Base-by-base conservation (phyloP, 1,140 invertebrate species). In the Rhopalosiphum maidis region DNA sequence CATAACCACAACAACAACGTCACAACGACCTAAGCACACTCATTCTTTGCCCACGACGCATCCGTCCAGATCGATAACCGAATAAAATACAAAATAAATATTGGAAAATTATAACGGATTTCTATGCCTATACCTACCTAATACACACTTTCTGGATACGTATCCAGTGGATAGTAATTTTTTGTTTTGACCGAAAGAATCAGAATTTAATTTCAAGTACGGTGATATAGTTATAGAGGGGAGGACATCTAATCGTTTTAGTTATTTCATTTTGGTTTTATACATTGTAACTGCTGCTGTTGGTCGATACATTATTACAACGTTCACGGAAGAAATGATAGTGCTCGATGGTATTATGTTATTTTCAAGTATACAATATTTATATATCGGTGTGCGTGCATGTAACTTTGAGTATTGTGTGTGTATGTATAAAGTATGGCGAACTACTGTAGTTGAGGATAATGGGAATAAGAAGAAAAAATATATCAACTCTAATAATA, bases 401-500 rank as follows among this genome's bases (percentile, higher is more conserved):
- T 30, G 11, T 15, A 30, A 68, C 30, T 15, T 68, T 68, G 60
- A 68, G 30, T 1, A 30, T 30, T 23, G 35, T 83, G 35, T 9
- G 77, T 82, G 35, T 83, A 35, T 41, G 35, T 83, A 22, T 83
- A 37, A 37, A 83, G 5, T 77, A 77, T 35, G 9, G 21, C 7
- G 37, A 37, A 41, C 37, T 21, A 23, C 82, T 83, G 35, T 22
- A 83, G 82, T 21, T 9, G 35, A 83, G 37, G 8, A 37, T 37
- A 83, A 23, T 83, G 82, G 35, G 82, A 83, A 83, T 37, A 41
- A 83, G n/a, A 77, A 77, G 60, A 35, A 77, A 77, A 77, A 18
- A 77, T 77, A 77, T 77, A 77, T 77, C 60, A 77, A 77, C 60
- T 77, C 60, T 68, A n/a, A n/a, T 90, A 90, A 55, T 37, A 35